phyloP scores from a whole-genome alignment of 1,140 invertebrate genomes.

The Tribolium madens region DNA sequence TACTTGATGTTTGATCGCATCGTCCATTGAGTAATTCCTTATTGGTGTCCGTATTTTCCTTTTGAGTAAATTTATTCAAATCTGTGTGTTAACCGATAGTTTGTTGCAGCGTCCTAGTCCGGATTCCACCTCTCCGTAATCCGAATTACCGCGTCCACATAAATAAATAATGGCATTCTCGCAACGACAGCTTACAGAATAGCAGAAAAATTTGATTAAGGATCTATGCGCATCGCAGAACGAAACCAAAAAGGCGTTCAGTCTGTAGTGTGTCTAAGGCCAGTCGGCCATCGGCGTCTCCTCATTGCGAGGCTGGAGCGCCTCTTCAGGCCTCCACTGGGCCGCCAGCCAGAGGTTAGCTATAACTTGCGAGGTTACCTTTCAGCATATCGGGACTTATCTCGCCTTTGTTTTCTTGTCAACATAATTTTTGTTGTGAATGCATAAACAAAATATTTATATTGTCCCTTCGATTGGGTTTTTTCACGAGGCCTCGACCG shows the following conservation, averaged over 20 bases:
- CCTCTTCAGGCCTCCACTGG: constrained; percentile 6
- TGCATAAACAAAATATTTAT: constrained; percentile 67
- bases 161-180: constrained; percentile 61
- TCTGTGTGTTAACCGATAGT: background rate
- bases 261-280: constrained; percentile 63
- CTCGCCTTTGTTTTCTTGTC: constrained; percentile 67
- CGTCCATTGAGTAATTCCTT: too few species aligned
- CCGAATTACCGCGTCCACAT: constrained; percentile 55
- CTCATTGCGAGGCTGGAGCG: background rate
- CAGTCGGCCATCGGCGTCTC: constrained; percentile 54
- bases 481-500: constrained; percentile 55
- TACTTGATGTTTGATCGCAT: too few species aligned
- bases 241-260: constrained; percentile 60
- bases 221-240: constrained; percentile 62
- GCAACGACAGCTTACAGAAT: constrained; percentile 61
- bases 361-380: constrained; percentile 64
- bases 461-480: constrained; percentile 64
- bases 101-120: constrained; percentile 18
- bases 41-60: too few species aligned
- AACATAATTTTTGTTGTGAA: constrained; percentile 66
- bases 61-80: too few species aligned
- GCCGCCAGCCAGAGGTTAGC: constrained; percentile 60
- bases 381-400: constrained; percentile 65
- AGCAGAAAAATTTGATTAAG: constrained; percentile 64
- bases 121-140: constrained; percentile 3